Percentiles rank a stretch among this genome's conserved stretches.
These are phyloP conservation scores for Grantiella picta DNA, from an alignment of 2,113 vertebrate species.

Conservation along the genomic window DNA sequence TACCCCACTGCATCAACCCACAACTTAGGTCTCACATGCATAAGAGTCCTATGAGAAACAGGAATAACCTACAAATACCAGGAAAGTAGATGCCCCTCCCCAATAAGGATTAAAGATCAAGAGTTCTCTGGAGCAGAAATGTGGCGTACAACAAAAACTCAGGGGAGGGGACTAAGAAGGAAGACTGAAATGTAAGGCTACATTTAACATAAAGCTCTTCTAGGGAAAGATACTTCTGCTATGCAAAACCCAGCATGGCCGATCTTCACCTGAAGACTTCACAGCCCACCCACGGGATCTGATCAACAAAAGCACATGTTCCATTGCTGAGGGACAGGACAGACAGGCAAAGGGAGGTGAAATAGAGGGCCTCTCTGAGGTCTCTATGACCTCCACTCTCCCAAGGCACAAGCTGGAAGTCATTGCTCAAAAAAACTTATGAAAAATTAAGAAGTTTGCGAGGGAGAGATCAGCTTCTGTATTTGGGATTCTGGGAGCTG, in stretches of 20 bases:
- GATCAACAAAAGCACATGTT: not conserved
- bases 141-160: not conserved
- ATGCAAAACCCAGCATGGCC: not conserved
- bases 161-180: not conserved
- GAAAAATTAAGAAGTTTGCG: not conserved
- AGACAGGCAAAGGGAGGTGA: not conserved
- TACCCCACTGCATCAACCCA: not conserved
- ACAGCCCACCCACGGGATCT: not conserved
- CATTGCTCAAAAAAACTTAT: not conserved
- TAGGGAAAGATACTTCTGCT: not conserved
- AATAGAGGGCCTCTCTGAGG: not conserved
- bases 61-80: not conserved
- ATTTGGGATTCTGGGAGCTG: not conserved
- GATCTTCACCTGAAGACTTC: not conserved
- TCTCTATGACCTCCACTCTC: not conserved
- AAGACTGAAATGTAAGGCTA: not conserved
- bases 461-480: not conserved
- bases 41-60: not conserved
- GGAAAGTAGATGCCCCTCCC: not conserved
- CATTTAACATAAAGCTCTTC: not conserved
- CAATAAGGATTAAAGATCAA: not conserved
- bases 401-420: not conserved
- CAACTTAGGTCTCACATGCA: not conserved
- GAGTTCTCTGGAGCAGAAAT: not conserved
- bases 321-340: not conserved